These are phyloP conservation scores for Conchocele bisecta DNA, from an alignment of 2,888 invertebrate genomes.

Conservation along the genomic window DNA sequence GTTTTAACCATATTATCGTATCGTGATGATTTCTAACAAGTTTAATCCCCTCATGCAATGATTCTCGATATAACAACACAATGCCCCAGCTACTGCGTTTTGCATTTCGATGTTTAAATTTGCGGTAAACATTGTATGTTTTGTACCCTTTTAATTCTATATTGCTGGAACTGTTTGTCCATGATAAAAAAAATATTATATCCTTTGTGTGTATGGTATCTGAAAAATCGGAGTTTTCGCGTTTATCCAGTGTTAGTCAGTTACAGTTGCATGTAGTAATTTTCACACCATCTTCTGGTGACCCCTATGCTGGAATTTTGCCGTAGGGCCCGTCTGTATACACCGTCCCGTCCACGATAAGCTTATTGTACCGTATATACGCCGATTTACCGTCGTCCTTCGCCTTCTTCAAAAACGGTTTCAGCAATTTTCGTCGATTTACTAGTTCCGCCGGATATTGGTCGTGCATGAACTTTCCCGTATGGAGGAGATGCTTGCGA, in stretches of 20 bases:
- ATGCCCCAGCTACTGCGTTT: neutral
- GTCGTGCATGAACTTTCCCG: conserved; percentile 10
- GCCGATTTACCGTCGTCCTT: conserved; percentile 8
- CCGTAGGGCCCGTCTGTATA: conserved; percentile 21
- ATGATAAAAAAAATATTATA: neutral
- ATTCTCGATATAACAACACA: neutral
- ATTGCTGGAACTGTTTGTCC: neutral
- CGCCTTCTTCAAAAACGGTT: conserved; percentile 3
- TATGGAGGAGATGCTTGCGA: neutral
- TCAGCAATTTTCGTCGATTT: conserved; percentile 1
- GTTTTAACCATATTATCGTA: conserved; percentile 31
- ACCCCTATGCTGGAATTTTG: conserved; percentile 8
- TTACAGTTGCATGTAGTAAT: conserved; percentile 20
- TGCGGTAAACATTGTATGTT: neutral
- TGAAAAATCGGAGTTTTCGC: neutral
- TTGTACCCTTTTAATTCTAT: neutral
- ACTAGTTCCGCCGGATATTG: conserved; percentile 14
- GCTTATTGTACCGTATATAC: conserved; percentile 26
- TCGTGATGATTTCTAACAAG: conserved; percentile 16
- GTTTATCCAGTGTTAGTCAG: neutral
- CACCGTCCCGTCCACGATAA: conserved; percentile 5
- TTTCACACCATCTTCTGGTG: conserved; percentile 8
- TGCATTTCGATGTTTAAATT: conserved; percentile 1
- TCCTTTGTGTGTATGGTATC: neutral
- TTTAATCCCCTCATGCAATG: neutral